Conservation (phyloP, 2,113 vertebrate species). For the Miniopterus natalensis region DNA sequence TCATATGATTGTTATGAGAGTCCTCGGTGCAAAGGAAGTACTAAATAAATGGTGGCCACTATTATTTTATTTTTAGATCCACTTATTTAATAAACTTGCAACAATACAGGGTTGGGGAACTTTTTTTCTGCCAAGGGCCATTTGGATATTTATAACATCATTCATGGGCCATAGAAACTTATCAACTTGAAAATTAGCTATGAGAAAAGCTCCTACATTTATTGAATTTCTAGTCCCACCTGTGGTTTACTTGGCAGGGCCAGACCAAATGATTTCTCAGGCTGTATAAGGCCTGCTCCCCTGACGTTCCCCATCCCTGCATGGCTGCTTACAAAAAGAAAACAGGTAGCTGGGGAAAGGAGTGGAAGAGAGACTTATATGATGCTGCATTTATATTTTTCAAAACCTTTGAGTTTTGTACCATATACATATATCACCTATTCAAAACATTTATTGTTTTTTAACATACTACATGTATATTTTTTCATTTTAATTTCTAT, state of each 20-base stretch:
- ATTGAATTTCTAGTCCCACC: no score
- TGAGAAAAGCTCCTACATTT: no score
- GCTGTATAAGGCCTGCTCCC: no score
- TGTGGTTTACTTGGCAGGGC: no score
- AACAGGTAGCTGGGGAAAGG: background rate
- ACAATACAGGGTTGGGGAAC: background rate
- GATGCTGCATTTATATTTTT: conserved; percentile 5
- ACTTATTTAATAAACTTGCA: background rate
- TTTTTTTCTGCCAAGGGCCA: no score
- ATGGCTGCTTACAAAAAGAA: conserved; percentile 27
- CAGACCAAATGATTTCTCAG: no score
- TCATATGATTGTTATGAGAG: background rate
- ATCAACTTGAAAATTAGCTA: no score
- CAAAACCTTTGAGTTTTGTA: background rate
- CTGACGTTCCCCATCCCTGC: no score
- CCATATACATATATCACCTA: background rate
- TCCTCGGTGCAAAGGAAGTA: background rate
- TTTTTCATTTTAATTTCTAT: background rate
- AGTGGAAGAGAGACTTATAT: background rate
- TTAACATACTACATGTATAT: background rate
- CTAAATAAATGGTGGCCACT: background rate
- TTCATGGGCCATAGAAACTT: no score
- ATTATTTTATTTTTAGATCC: conserved; percentile 16
- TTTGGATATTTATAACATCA: no score
- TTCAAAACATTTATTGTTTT: conserved; percentile 9